phyloP scores from a whole-genome alignment of 2,113 vertebrate species.

The Eulemur rufifrons region DNA sequence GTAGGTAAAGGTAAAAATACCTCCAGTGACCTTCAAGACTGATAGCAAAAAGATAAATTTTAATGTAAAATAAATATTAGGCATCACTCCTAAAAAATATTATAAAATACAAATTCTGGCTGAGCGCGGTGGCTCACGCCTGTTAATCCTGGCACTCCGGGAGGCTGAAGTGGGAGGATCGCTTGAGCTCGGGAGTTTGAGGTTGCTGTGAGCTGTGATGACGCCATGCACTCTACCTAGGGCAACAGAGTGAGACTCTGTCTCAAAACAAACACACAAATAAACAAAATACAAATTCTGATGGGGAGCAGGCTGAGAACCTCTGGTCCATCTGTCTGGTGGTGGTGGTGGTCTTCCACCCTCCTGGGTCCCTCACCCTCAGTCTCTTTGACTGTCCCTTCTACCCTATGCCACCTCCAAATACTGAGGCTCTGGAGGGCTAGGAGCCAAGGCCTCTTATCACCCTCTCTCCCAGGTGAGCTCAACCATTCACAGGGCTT shows the following conservation, averaged over 20 bases:
- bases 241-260: too few relatives aligned
- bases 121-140: too few relatives aligned
- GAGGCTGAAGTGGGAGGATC: too few relatives aligned
- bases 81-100: background rate
- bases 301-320: background rate
- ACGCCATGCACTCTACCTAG: too few relatives aligned
- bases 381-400: background rate
- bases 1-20: background rate
- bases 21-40: background rate
- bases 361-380: too few relatives aligned
- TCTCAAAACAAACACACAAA: too few relatives aligned
- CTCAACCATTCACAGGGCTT: background rate
- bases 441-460: background rate
- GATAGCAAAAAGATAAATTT: background rate
- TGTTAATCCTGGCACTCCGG: too few relatives aligned
- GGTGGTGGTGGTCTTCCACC: background rate
- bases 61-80: background rate
- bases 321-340: background rate
- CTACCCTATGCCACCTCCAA: background rate
- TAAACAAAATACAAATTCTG: background rate
- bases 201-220: too few relatives aligned
- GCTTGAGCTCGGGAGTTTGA: too few relatives aligned
- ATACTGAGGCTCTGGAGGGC: background rate
- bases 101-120: background rate
- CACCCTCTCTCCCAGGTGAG: background rate